Evolutionary conservation across 2,113 vertebrate genomes (phyloP).

Genomic region (Struthio camelus): DNA sequence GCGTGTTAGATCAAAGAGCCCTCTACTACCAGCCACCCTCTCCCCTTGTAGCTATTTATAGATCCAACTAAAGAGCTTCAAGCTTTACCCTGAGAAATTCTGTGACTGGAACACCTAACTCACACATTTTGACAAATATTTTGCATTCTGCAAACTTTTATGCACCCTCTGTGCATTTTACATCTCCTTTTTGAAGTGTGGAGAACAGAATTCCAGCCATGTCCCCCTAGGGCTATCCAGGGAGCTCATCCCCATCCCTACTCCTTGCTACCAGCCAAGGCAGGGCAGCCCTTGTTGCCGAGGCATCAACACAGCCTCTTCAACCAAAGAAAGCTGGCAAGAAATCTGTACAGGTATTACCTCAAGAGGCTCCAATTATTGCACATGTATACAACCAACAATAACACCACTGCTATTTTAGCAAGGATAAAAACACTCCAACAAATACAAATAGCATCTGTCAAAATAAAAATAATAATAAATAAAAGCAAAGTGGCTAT

Average conservation of each 20-base stretch:
- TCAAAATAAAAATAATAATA: neutral
- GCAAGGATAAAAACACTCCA: neutral
- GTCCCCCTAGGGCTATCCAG: neutral
- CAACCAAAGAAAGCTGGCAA: neutral
- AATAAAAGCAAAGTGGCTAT: fast-evolving
- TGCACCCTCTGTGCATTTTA: neutral
- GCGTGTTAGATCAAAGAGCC: neutral
- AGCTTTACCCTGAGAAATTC: neutral
- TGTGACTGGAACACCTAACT: fast-evolving
- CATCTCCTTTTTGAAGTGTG: neutral
- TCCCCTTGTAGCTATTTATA: neutral
- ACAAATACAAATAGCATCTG: neutral
- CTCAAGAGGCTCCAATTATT: neutral
- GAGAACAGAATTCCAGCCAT: neutral
- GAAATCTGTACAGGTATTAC: neutral
- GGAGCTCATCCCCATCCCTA: neutral
- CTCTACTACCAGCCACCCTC: neutral
- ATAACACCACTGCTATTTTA: neutral
- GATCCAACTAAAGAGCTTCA: neutral
- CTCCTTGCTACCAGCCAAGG: fast-evolving
- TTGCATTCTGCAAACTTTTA: neutral
- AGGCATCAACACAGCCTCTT: neutral
- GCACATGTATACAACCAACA: neutral
- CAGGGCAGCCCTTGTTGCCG: neutral
- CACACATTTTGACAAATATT: neutral